Evolutionary conservation across 1,140 invertebrate species (phyloP).

Genomic region (Drosophila sp.): DNA sequence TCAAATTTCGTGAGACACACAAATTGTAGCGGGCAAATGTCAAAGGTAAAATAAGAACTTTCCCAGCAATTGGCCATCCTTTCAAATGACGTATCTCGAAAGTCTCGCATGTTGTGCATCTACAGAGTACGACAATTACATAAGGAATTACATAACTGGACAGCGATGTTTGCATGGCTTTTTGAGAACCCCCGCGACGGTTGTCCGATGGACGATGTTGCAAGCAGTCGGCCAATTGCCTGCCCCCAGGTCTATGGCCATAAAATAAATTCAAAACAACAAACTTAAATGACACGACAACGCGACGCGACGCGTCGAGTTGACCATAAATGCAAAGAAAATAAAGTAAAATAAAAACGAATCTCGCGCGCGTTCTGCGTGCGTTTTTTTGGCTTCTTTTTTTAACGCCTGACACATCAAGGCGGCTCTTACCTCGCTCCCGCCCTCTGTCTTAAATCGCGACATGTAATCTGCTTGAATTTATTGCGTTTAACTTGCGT

Average conservation of each 20-base stretch:
- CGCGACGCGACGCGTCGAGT: constrained; percentile 21
- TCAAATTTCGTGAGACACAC: constrained; percentile 54
- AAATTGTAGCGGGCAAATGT: constrained; percentile 49
- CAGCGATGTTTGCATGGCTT: neutral
- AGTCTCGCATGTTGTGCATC: constrained; percentile 14
- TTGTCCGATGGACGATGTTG: constrained; percentile 1
- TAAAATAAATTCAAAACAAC: constrained; percentile 11
- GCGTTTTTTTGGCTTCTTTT: constrained; percentile 46
- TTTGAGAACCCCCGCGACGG: constrained; percentile 10
- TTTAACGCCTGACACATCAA: constrained; percentile 67
- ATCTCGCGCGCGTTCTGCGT: constrained; percentile 42
- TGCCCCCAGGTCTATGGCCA: constrained; percentile 11
- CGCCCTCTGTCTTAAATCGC: constrained; percentile 32
- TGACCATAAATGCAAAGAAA: constrained; percentile 60
- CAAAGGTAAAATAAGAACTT: constrained; percentile 70
- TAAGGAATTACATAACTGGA: constrained; percentile 1
- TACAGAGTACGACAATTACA: constrained; percentile 1
- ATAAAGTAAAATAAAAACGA: constrained; percentile 14
- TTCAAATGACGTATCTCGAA: constrained; percentile 5
- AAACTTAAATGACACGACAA: constrained; percentile 26
- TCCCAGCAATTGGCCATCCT: constrained; percentile 43
- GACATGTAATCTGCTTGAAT: constrained; percentile 75
- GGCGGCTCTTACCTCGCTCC: constrained; percentile 46
- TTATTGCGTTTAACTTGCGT: constrained; percentile 64
- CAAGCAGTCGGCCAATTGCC: constrained; percentile 10